Evolutionary conservation across 1,140 invertebrate species (phyloP).

Genomic region (Sitophilus oryzae): DNA sequence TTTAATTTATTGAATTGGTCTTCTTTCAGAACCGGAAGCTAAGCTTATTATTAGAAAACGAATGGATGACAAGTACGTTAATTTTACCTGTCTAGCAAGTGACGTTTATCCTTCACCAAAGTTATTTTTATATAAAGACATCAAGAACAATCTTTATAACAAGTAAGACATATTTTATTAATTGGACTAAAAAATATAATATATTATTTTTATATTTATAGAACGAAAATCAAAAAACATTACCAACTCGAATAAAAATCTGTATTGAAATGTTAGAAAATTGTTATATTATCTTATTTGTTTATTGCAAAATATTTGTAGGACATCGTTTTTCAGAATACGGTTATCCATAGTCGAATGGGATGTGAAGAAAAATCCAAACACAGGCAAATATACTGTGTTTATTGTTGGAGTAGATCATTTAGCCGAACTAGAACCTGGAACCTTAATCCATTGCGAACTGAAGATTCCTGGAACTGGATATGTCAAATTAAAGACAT

Average conservation of each 20-base stretch:
- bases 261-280: no score
- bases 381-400: conserved; percentile 31
- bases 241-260: no score
- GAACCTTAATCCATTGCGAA: conserved; percentile 32
- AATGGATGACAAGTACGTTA: conserved; percentile 35
- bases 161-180: no score
- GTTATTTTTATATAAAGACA: conserved; percentile 39
- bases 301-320: no score
- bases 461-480: conserved; percentile 33
- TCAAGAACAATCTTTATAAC: conserved; percentile 26
- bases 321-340: conserved; percentile 21
- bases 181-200: no score
- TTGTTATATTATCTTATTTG: no score
- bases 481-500: conserved; percentile 38
- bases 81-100: conserved; percentile 45
- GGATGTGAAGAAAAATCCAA: conserved; percentile 33
- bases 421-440: conserved; percentile 27
- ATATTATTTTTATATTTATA: no score
- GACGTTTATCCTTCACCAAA: conserved; percentile 47
- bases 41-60: conserved; percentile 30
- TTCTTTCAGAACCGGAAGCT: conserved; percentile 38
- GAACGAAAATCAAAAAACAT: no score
- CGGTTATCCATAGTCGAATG: conserved; percentile 34
- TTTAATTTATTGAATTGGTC: no score
- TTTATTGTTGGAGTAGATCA: conserved; percentile 33